Percentiles rank a stretch among this genome's conserved stretches.
phyloP scores from a whole-genome alignment of 2,113 vertebrate genomes.

The Dipodomys merriami region DNA sequence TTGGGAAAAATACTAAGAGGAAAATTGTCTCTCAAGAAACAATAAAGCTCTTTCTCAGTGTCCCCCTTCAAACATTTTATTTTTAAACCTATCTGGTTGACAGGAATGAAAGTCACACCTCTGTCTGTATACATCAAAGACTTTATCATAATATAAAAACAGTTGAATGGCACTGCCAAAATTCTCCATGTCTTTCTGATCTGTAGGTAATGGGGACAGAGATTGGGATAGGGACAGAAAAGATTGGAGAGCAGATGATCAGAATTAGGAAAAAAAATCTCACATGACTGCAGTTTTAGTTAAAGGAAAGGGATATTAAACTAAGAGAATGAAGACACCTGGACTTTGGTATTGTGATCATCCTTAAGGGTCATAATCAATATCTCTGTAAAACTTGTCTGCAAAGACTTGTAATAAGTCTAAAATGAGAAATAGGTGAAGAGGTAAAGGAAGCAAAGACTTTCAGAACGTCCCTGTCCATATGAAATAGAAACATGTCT shows the following conservation, averaged over 20 bases:
- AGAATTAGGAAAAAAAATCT: neutral
- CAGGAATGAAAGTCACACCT: conserved; percentile 15
- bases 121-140: neutral
- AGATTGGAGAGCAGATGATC: too few relatives aligned
- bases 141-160: conserved; percentile 5
- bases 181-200: neutral
- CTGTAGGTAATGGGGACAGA: neutral
- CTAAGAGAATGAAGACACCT: neutral
- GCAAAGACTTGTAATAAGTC: neutral
- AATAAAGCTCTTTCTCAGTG: conserved; percentile 51
- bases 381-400: neutral
- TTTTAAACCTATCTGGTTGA: neutral
- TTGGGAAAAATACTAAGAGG: conserved; percentile 16
- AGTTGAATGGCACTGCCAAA: neutral
- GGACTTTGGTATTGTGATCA: neutral
- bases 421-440: neutral
- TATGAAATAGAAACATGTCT: neutral
- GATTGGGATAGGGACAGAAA: neutral
- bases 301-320: neutral
- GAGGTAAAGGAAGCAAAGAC: neutral
- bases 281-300: neutral
- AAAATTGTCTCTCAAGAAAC: conserved; percentile 35
- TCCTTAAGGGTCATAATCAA: neutral
- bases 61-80: neutral
- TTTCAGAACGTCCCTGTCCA: neutral